Evolutionary conservation across 53 echinoderm and acorn worm genomes (phyloP).

Genomic region (Hippasteria phrygiana): DNA sequence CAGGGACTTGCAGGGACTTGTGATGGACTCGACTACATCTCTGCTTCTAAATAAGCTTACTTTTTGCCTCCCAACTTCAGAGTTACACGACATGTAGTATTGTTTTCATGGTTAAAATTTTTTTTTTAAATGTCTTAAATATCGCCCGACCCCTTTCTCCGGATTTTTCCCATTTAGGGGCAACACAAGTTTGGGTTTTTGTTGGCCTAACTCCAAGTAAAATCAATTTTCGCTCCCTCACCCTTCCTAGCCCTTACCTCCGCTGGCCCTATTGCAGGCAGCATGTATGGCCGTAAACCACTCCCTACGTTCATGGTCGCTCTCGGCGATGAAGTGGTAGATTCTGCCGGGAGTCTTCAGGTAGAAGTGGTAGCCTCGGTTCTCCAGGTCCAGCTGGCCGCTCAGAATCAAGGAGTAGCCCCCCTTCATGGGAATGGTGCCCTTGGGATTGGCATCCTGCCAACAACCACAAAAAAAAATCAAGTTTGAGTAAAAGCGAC

Average conservation of each 20-base stretch:
- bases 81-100: too few species aligned
- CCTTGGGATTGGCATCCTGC: slow-evolving; percentile 85
- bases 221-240: background rate
- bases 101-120: too few species aligned
- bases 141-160: too few species aligned
- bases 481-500: background rate
- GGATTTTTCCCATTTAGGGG: too few species aligned
- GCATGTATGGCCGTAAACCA: slow-evolving; percentile 81
- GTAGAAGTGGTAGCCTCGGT: slow-evolving; percentile 75
- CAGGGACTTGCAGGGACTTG: too few species aligned
- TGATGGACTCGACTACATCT: too few species aligned
- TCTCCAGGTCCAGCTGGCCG: slow-evolving; percentile 62
- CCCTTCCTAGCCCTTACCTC: background rate
- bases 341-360: slow-evolving; percentile 77
- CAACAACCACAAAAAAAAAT: background rate
- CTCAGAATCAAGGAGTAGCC: slow-evolving; percentile 83
- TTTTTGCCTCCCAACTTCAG: too few species aligned
- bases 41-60: too few species aligned
- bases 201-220: too few species aligned
- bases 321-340: slow-evolving; percentile 82
- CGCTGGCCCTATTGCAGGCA: slow-evolving; percentile 63
- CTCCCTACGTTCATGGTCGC: slow-evolving; percentile 67
- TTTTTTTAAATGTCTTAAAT: too few species aligned
- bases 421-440: slow-evolving; percentile 54
- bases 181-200: too few species aligned